Base-by-base conservation (phyloP, 2,888 invertebrate genomes). In the Zaprionus lineosus region DNA sequence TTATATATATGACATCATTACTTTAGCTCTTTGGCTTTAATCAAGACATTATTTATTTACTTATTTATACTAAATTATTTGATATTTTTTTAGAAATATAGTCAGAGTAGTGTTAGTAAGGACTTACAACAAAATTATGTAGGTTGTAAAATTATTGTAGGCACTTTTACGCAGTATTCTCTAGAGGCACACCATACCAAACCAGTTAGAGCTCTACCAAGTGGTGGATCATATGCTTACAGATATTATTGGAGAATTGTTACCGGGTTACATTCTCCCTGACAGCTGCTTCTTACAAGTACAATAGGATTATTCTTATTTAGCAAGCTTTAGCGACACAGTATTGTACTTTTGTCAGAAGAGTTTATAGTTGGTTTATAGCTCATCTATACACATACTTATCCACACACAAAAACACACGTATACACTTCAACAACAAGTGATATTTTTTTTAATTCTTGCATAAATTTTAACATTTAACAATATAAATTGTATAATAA, bases 401-500 rank as follows among this genome's bases (percentile, higher is more conserved):
- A 47, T 40, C 19, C 47, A 29, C 28, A 36, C 29, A 53, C 33
- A 36, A 29, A 56, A 28, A 47, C 14, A 29, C 18, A 56, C 50
- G 36, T 39, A 56, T 36, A 58, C 74, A 67, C 66, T 56, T 53
- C 59, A 61, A 76, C 41, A 65, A 76, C 37, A 73, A 78, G 83
- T 78, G 83, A 78, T 78, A 78, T 82, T 78, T 82, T 72, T n/a
- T 73, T 51, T 64, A 57, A 74, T 77, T 67, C 60, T 69, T 76
- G 55, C 58, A 62, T 67, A 60, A 64, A 62, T 41, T 69, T 69
- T 59, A 72, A 69, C 28, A 73, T 72, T 75, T n/a, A 75, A 75
- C 71, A 53, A 11, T 29, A 36, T 21, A 15, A 57, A 62, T 56
- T 59, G 52, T 29, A 62, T 55, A 40, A 74, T 44, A 62, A 74